phyloP scores from a whole-genome alignment of 1,140 invertebrate genomes.

The Holcopasites calliopsidis region DNA sequence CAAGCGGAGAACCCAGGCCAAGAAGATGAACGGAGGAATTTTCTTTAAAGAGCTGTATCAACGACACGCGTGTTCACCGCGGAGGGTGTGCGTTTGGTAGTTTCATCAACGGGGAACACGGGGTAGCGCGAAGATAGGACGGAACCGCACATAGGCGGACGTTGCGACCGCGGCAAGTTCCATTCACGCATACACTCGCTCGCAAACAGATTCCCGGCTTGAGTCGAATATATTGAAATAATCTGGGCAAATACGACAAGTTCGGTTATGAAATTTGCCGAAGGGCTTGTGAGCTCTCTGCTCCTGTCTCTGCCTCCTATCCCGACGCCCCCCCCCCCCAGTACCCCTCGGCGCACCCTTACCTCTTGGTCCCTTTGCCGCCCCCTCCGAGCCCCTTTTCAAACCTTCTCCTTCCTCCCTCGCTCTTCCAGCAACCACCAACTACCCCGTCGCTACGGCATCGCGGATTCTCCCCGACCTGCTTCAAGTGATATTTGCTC shows the following conservation, averaged over 20 bases:
- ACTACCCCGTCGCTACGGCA: slow-evolving; percentile 59
- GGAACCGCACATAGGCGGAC: slow-evolving; percentile 38
- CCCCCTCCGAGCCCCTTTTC: slow-evolving; percentile 27
- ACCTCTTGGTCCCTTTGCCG: slow-evolving; percentile 41
- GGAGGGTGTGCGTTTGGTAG: slow-evolving; percentile 15
- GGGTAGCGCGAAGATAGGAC: slow-evolving; percentile 42
- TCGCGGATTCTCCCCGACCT: slow-evolving; percentile 72
- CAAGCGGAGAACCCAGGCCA: background rate
- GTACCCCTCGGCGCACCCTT: slow-evolving; percentile 41
- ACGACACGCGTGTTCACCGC: slow-evolving; percentile 22
- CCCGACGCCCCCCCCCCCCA: slow-evolving; percentile 31
- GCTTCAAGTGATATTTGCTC: slow-evolving; percentile 79
- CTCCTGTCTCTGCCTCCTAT: slow-evolving; percentile 49
- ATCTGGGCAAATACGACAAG: slow-evolving; percentile 81
- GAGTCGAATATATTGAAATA: slow-evolving; percentile 81
- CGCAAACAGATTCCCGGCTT: slow-evolving; percentile 80
- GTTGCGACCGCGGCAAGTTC: slow-evolving; percentile 75
- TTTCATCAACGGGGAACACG: slow-evolving; percentile 13
- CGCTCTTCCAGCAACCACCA: slow-evolving; percentile 49
- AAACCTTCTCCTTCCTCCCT: slow-evolving; percentile 40
- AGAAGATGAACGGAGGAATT: background rate
- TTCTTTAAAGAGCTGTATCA: slow-evolving; percentile 42
- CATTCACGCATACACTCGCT: slow-evolving; percentile 80
- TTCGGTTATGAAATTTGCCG: slow-evolving; percentile 81
- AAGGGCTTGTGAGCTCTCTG: slow-evolving; percentile 78